Evolutionary conservation across 2,113 vertebrate genomes (phyloP).

Genomic region (Phalacrocorax brasilianus): DNA sequence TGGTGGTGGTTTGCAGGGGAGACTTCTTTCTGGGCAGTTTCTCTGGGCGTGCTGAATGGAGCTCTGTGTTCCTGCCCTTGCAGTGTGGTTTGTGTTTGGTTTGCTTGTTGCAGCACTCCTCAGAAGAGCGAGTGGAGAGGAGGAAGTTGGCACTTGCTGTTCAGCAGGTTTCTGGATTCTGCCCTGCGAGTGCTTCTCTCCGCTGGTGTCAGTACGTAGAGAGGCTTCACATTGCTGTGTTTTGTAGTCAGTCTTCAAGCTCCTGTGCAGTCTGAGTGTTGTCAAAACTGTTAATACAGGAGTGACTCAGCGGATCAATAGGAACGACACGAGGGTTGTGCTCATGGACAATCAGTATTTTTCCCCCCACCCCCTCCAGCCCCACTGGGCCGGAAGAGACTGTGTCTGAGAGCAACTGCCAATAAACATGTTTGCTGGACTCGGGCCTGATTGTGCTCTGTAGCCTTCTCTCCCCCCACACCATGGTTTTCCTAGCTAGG

Average conservation of each 20-base stretch:
- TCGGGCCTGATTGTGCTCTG: neutral
- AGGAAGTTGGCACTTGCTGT: neutral
- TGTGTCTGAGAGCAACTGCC: neutral
- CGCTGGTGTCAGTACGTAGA: neutral
- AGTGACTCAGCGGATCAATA: slow-evolving; percentile 72
- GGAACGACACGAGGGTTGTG: slow-evolving; percentile 20
- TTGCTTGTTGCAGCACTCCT: neutral
- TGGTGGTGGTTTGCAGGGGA: neutral
- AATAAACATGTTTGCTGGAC: slow-evolving; percentile 30
- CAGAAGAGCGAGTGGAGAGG: neutral
- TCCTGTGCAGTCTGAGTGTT: slow-evolving; percentile 14
- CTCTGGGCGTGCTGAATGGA: neutral
- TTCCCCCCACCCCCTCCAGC: neutral
- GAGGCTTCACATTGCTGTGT: neutral
- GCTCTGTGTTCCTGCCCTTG: neutral
- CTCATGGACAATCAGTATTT: slow-evolving; percentile 8
- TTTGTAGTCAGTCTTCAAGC: neutral
- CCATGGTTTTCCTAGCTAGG: neutral
- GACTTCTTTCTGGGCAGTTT: neutral
- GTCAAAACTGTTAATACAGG: slow-evolving; percentile 41
- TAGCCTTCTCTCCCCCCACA: neutral
- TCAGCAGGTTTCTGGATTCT: slow-evolving; percentile 8
- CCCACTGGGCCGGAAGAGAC: slow-evolving; percentile 30
- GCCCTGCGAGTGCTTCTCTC: neutral
- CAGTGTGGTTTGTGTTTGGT: neutral